Conservation (phyloP, 64 coral and sea anemone species). For the Montipora capricornis region DNA sequence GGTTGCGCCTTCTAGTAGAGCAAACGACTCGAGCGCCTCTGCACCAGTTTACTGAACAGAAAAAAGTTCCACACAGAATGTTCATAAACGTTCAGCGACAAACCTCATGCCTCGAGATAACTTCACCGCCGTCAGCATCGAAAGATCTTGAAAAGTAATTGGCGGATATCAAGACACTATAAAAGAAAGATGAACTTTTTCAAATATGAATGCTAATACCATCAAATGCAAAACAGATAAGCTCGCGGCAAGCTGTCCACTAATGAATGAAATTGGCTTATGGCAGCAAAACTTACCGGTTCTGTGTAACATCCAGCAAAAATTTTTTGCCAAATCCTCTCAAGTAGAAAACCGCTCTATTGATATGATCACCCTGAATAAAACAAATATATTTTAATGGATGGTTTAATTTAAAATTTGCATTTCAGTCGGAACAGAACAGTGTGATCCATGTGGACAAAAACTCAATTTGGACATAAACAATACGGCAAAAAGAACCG, state of each 20-base stretch:
- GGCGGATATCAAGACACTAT: constrained; percentile 5
- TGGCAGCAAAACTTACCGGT: constrained; percentile 4
- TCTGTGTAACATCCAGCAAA: constrained; percentile 7
- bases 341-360: constrained; percentile 7
- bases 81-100: not conserved
- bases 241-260: not conserved
- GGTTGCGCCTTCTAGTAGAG: not conserved
- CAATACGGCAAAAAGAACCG: constrained; percentile 6
- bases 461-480: not conserved
- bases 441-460: not conserved
- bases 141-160: constrained; percentile 45
- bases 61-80: too few relatives aligned
- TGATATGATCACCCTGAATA: constrained; percentile 19
- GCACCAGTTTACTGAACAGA: too few relatives aligned
- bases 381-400: not conserved
- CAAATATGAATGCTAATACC: not conserved
- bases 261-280: not conserved
- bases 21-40: not conserved
- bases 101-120: constrained; percentile 13
- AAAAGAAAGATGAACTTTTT: not conserved
- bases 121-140: not conserved
- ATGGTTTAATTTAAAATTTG: not conserved
- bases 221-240: not conserved
- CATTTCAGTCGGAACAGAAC: not conserved
- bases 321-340: constrained; percentile 50